phyloP scores from a whole-genome alignment of 2,888 invertebrate species.

The Hydriomena furcata region DNA sequence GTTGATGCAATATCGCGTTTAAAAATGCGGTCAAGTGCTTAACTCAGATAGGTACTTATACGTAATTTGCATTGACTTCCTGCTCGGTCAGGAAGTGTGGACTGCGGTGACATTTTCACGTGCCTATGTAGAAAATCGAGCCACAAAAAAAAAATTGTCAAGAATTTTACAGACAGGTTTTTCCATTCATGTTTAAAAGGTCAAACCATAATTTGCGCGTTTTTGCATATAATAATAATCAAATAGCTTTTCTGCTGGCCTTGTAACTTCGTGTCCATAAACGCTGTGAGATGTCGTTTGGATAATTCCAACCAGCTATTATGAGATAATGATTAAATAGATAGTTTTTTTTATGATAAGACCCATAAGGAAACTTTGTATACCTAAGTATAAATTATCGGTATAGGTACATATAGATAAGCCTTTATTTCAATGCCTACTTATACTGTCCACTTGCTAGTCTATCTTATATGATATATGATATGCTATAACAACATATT shows the following conservation, averaged over 20 bases:
- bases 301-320: slow-evolving; percentile 4
- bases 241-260: slow-evolving; percentile 16
- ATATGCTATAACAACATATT: too few species aligned
- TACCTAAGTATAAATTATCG: slow-evolving; percentile 13
- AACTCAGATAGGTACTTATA: slow-evolving; percentile 7
- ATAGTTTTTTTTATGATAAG: slow-evolving; percentile 22
- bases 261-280: slow-evolving; percentile 6
- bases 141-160: too few species aligned
- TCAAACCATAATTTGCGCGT: slow-evolving; percentile 13
- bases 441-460: too few species aligned
- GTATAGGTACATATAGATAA: too few species aligned
- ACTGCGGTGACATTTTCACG: slow-evolving; percentile 1
- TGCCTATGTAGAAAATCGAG: too few species aligned
- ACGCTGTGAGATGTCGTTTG: slow-evolving; percentile 11
- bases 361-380: slow-evolving; percentile 16
- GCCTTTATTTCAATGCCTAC: too few species aligned
- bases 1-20: slow-evolving; percentile 13
- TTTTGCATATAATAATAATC: slow-evolving; percentile 9
- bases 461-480: too few species aligned
- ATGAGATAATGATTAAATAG: slow-evolving; percentile 9
- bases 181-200: slow-evolving; percentile 6
- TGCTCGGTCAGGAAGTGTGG: slow-evolving; percentile 18
- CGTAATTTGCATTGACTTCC: slow-evolving; percentile 12
- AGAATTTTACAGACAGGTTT: background rate
- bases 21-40: slow-evolving; percentile 20